Base-by-base conservation (phyloP, 2,888 invertebrate species). In the Tinea pellionella region DNA sequence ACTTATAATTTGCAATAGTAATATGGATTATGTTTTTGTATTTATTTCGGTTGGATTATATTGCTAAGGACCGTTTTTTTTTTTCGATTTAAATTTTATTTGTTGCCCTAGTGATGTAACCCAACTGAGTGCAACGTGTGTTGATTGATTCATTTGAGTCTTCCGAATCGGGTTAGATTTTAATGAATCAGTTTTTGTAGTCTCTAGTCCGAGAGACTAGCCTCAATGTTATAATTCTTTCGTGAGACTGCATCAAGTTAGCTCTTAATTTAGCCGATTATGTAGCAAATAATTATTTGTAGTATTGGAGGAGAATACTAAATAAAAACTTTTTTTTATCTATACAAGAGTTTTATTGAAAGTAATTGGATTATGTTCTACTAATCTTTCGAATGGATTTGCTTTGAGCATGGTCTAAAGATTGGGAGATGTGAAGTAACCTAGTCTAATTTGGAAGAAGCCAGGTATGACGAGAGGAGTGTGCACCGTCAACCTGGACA, bases 221-320 rank as follows among this genome's bases (percentile, higher is more conserved):
- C 76, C 81, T 84, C 80, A 77, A 79, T 82, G 77, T 75, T 80
- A 64, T 78, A 80, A 79, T 80, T 82, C 78, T 75, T 79, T 72
- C 80, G 75, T 84, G 85, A 87, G 86, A 87, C 86, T 87, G 86
- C 86, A 80, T 78, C 79, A 77, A 78, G 80, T 84, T 86, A 87
- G 86, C 74, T 83, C 69, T 76, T 86, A 86, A 86, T 83, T 83
- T 77, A 74, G 66, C 70, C 71, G 69, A 82, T 80, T 79, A 80
- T 81, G 83, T 83, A 79, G 80, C 75, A 81, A 78, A 76, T 62
- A 61, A 77, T 75, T 75, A 78, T 77, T 78, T 72, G 78, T 77
- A 78, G 81, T 77, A 74, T 18, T 63, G 78, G 71, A 79, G 80
- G 82, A 84, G 84, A 84, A 86, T 82, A 80, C 76, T 67, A 68